phyloP scores from a whole-genome alignment of 2,113 vertebrate species.

The Elachura formosa region DNA sequence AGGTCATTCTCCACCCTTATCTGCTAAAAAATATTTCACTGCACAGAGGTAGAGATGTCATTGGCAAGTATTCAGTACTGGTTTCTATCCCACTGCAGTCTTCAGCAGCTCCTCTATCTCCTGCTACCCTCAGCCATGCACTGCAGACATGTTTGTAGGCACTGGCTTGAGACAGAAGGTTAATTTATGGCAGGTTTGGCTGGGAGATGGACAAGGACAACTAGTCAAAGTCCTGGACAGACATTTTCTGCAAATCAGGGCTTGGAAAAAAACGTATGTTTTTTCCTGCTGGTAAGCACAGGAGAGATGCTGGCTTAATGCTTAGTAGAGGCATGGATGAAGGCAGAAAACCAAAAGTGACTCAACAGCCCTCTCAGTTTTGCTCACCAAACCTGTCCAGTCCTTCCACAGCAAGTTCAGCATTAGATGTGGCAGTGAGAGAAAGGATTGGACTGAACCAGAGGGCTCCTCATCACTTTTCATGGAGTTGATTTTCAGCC shows the following conservation, averaged over 20 bases:
- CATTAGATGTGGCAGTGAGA: neutral
- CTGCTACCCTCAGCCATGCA: fast-evolving
- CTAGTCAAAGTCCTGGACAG: neutral
- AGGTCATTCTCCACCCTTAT: neutral
- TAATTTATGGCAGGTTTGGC: neutral
- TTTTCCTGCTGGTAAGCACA: neutral
- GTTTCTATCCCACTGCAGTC: neutral
- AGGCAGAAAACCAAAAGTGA: neutral
- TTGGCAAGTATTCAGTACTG: neutral
- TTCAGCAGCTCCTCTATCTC: neutral
- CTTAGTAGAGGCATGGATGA: neutral
- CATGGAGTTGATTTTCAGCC: neutral
- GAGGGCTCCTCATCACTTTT: neutral
- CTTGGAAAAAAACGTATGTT: neutral
- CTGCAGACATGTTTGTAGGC: neutral
- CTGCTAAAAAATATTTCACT: neutral
- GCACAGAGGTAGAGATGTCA: fast-evolving
- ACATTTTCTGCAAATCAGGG: neutral
- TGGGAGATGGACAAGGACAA: neutral
- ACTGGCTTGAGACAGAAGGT: neutral
- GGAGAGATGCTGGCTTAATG: neutral
- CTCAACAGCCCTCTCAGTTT: neutral
- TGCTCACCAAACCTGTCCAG: neutral
- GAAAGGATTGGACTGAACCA: neutral
- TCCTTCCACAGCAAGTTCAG: neutral